Evolutionary conservation across 2,888 invertebrate genomes (phyloP).

Genomic region (Meiosimyza platycephala): DNA sequence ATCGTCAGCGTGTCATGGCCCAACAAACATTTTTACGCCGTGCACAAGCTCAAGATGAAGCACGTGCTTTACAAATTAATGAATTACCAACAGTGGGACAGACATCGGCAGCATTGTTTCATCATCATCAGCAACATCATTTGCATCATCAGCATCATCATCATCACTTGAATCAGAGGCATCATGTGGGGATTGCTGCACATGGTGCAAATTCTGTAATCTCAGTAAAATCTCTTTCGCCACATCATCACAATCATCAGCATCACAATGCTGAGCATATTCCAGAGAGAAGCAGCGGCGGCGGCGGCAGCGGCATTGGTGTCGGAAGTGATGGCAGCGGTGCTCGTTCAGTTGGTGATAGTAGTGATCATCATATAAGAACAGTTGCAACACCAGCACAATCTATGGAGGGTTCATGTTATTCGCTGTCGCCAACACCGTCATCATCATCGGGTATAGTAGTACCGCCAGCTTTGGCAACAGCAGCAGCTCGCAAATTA

Average conservation of each 20-base stretch:
- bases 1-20: slow-evolving; percentile 91
- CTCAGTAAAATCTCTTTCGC: slow-evolving; percentile 6
- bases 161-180: slow-evolving; percentile 61
- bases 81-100: slow-evolving; percentile 68
- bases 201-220: slow-evolving; percentile 45
- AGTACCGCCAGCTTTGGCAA: slow-evolving; percentile 56
- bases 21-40: slow-evolving; percentile 85
- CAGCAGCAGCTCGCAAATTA: slow-evolving; percentile 67
- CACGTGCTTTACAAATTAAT: slow-evolving; percentile 69
- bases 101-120: slow-evolving; percentile 52
- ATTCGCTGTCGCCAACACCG: slow-evolving; percentile 74
- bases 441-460: slow-evolving; percentile 68
- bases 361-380: slow-evolving; percentile 62
- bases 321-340: slow-evolving; percentile 62
- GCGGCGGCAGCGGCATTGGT: neutral
- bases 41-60: slow-evolving; percentile 88
- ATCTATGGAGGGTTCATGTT: slow-evolving; percentile 69
- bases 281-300: slow-evolving; percentile 9
- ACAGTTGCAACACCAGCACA: slow-evolving; percentile 66
- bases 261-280: slow-evolving; percentile 26
- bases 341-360: neutral
- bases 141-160: slow-evolving; percentile 68
- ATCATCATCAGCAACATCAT: slow-evolving; percentile 60
- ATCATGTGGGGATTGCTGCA: slow-evolving; percentile 46
- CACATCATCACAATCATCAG: slow-evolving; percentile 49